A percentile compares a stretch with the other conserved stretches of the same genome.
Conservation (phyloP, 2,888 invertebrate species). For the Morpho achilles region DNA sequence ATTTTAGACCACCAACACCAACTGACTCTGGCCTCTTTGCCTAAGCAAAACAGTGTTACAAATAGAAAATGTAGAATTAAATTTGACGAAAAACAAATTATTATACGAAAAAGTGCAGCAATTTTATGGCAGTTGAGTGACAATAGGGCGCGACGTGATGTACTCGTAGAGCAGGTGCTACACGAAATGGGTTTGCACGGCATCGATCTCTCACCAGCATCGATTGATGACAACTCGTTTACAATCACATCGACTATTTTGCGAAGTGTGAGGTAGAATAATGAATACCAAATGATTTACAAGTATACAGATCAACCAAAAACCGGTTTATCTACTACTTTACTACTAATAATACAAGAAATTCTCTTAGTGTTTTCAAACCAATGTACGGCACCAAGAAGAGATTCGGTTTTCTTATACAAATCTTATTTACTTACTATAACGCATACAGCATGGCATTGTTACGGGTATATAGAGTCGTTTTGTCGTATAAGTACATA, state of each 20-base stretch:
- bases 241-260: conserved; percentile 23
- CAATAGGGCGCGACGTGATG: conserved; percentile 26
- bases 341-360: no score
- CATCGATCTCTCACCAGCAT: conserved; percentile 38
- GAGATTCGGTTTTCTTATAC: no score
- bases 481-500: no score
- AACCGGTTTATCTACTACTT: no score
- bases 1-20: no score
- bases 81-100: not conserved
- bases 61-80: not conserved
- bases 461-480: no score
- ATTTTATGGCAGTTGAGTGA: conserved; percentile 26
- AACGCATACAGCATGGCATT: no score
- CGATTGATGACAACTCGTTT: conserved; percentile 36
- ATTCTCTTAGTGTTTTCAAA: no score
- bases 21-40: not conserved
- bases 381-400: no score
- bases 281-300: no score
- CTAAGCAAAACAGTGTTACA: not conserved
- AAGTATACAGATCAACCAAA: no score
- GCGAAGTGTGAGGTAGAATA: conserved; percentile 3
- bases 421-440: no score
- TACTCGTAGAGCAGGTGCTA: conserved; percentile 34
- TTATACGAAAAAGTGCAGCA: conserved; percentile 1
- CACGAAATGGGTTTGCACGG: conserved; percentile 46